Percentiles rank a stretch among this genome's conserved stretches.
These are phyloP conservation scores for Octodonta nipae DNA, from an alignment of 2,888 invertebrate species.

Conservation along the genomic window DNA sequence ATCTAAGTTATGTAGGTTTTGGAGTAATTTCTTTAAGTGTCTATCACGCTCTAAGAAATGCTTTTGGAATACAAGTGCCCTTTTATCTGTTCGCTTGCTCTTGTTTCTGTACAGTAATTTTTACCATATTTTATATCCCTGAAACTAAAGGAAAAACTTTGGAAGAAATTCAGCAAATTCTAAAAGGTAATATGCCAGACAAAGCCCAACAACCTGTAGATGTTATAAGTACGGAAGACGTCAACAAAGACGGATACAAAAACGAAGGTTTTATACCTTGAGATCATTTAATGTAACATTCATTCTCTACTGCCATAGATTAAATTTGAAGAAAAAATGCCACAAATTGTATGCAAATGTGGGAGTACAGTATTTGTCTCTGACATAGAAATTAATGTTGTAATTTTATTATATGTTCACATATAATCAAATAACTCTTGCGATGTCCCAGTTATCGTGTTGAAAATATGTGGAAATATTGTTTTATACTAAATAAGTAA, in stretches of 20 bases:
- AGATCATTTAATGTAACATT: too few relatives aligned
- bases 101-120: conserved; percentile 28
- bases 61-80: conserved; percentile 28
- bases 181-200: conserved; percentile 10
- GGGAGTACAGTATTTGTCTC: too few relatives aligned
- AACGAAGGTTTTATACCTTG: conserved; percentile 12
- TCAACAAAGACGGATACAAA: conserved; percentile 6
- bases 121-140: conserved; percentile 29
- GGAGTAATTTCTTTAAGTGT: conserved; percentile 29
- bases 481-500: too few relatives aligned
- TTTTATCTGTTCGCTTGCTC: conserved; percentile 31
- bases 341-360: too few relatives aligned
- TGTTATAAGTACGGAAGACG: neutral
- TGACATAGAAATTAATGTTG: too few relatives aligned
- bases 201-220: neutral
- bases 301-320: too few relatives aligned
- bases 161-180: conserved; percentile 17
- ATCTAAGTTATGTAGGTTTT: conserved; percentile 30
- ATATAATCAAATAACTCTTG: too few relatives aligned
- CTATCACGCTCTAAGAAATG: conserved; percentile 23
- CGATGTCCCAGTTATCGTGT: too few relatives aligned
- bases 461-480: too few relatives aligned
- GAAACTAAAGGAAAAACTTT: conserved; percentile 24
- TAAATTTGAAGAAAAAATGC: too few relatives aligned
- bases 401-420: too few relatives aligned